Evolutionary conservation across 1,140 invertebrate genomes (phyloP), one percentile per base, ranked within the genome.

Genomic region (Aphaenogaster rudis): DNA sequence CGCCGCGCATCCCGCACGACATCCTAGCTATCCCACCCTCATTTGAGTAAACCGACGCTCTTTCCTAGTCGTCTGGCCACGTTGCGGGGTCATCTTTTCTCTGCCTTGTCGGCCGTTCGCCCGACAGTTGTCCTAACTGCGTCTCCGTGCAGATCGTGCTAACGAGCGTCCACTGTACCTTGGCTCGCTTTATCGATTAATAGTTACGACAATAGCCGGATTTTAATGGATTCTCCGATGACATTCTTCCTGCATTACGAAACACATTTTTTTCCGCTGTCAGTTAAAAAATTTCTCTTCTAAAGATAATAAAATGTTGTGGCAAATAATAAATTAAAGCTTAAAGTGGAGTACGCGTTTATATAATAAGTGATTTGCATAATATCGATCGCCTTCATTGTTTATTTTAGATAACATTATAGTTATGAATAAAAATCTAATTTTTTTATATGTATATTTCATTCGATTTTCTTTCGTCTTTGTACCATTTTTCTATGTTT

Each of bases 61-160:
- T 76, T 67, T 57, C 67, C 52, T 59, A 36, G 67, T 59, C 39
- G 42, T 21, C 67, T 48, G 28, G 28, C 39, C 79, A 21, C 28
- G 52, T 77, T 66, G 50, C n/a, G 42, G 13, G 48, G 72, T 86
- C 72, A 71, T 88, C 72, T 48, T 78, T 78, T 45, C 36, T 52
- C 15, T 17, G 15, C 48, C 84, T 79, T 66, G 52, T 79, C 84
- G 57, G 42, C 74, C 21, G 39, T 86, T 72, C 42, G 39, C 66
- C 84, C 33, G 21, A 28, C 36, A 42, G 50, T 59, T 33, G 13
- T 76, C 28, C 66, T 11, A 74, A 84, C 80, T 50, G 17, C 28
- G 54, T 48, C 17, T 61, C 17, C 69, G 50, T n/a, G 15, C 79
- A 61, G 42, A 61, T 84, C 69, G 28, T 42, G 33, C 42, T 84